phyloP scores from a whole-genome alignment of 2,888 invertebrate genomes.

The Argyra leucocephala region DNA sequence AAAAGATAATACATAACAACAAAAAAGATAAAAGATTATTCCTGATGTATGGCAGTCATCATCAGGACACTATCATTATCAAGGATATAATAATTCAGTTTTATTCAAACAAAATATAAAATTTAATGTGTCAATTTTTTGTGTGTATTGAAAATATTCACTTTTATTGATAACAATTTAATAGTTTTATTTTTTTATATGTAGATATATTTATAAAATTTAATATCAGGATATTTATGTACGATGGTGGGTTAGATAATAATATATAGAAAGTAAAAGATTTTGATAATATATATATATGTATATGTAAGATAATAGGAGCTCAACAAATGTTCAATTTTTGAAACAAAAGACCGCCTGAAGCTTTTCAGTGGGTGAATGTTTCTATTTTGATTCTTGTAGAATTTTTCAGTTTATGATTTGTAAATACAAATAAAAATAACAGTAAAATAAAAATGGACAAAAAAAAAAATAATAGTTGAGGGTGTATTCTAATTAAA shows the following conservation, averaged over 20 bases:
- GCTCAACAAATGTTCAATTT: too few relatives aligned
- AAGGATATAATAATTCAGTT: not conserved
- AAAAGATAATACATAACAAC: too few relatives aligned
- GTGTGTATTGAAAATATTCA: not conserved
- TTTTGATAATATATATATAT: too few relatives aligned
- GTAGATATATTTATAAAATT: not conserved
- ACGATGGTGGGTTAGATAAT: not conserved
- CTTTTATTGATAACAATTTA: not conserved
- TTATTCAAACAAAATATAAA: not conserved
- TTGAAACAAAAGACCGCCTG: not conserved
- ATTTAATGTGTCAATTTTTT: not conserved
- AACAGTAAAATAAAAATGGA: too few relatives aligned
- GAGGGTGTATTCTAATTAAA: too few relatives aligned
- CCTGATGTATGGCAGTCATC: constrained; percentile 1
- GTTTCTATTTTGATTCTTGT: too few relatives aligned
- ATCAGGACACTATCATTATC: not conserved
- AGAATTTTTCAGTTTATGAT: not conserved
- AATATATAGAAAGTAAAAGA: not conserved
- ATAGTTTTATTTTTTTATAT: not conserved
- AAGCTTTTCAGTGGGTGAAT: not conserved
- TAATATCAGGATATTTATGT: not conserved
- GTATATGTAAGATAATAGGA: too few relatives aligned
- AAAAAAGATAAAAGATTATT: too few relatives aligned
- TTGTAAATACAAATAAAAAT: not conserved
- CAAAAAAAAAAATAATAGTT: too few relatives aligned